Conservation (phyloP, 2,797 vertebrate genomes). For the Arnoldichthys spilopterus region DNA sequence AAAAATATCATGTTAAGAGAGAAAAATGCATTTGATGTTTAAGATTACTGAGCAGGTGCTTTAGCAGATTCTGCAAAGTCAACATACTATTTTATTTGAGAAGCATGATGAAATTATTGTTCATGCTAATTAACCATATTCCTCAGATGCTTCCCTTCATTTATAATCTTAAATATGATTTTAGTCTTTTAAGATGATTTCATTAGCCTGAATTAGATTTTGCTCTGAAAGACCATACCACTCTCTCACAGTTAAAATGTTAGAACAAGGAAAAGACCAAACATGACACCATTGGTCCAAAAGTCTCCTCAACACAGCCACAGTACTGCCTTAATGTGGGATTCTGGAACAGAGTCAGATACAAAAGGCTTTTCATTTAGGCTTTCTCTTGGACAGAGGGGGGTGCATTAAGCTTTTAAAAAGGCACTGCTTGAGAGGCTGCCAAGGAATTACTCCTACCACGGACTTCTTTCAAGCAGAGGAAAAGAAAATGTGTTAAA, state of each 20-base stretch:
- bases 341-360: not conserved
- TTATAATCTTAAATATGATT: too few species aligned
- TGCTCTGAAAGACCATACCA: not conserved
- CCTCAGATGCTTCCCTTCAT: too few species aligned
- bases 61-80: too few species aligned
- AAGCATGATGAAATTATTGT: too few species aligned
- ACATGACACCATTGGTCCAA: not conserved
- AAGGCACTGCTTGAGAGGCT: not conserved
- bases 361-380: not conserved
- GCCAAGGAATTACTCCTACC: not conserved
- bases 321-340: not conserved
- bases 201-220: not conserved
- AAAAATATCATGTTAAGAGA: too few species aligned
- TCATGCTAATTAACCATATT: too few species aligned
- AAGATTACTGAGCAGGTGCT: too few species aligned
- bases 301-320: not conserved
- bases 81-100: too few species aligned
- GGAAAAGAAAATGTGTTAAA: slow-evolving; percentile 2
- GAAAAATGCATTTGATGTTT: too few species aligned
- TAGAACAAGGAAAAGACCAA: too few species aligned
- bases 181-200: not conserved
- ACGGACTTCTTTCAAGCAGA: not conserved
- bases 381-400: not conserved
- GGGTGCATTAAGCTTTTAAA: not conserved
- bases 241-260: not conserved